phyloP scores from a whole-genome alignment of 2,797 vertebrate genomes.

The Alectoris magna region DNA sequence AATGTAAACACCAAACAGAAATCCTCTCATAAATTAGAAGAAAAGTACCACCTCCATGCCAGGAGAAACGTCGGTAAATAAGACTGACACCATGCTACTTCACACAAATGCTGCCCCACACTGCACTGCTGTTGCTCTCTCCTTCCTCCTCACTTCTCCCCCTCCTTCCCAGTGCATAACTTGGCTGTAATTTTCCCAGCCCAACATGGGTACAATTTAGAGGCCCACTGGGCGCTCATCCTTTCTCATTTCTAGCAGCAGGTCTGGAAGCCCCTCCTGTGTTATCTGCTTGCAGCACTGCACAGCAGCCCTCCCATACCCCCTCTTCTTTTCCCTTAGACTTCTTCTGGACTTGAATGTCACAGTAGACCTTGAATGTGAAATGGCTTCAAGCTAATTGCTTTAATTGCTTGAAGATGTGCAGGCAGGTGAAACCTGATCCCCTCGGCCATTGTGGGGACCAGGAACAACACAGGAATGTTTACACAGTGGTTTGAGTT shows the following conservation, averaged over 20 bases:
- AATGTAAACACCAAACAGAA: constrained; percentile 70
- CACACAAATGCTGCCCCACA: neutral
- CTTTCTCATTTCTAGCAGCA: constrained; percentile 33
- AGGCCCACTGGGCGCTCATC: constrained; percentile 27
- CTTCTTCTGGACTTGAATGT: constrained; percentile 83
- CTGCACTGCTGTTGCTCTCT: neutral
- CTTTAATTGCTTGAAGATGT: constrained; percentile 96
- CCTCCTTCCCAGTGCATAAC: neutral
- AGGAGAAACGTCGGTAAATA: constrained; percentile 51
- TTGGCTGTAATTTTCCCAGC: neutral
- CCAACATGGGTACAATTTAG: constrained; percentile 57
- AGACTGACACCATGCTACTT: neutral
- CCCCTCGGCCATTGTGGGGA: constrained; percentile 85
- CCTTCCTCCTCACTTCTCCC: neutral
- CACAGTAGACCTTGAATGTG: constrained; percentile 90
- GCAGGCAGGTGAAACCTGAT: constrained; percentile 93
- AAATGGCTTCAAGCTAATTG: constrained; percentile 92
- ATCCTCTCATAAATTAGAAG: constrained; percentile 66
- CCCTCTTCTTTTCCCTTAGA: constrained; percentile 58
- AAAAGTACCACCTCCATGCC: constrained; percentile 44
- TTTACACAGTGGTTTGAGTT: constrained; percentile 89
- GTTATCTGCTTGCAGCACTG: constrained; percentile 71
- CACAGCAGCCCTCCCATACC: constrained; percentile 11
- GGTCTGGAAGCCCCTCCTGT: constrained; percentile 27
- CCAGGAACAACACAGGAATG: constrained; percentile 83